Conservation (phyloP, 2,113 vertebrate genomes). For the Copsychus sechellarum region DNA sequence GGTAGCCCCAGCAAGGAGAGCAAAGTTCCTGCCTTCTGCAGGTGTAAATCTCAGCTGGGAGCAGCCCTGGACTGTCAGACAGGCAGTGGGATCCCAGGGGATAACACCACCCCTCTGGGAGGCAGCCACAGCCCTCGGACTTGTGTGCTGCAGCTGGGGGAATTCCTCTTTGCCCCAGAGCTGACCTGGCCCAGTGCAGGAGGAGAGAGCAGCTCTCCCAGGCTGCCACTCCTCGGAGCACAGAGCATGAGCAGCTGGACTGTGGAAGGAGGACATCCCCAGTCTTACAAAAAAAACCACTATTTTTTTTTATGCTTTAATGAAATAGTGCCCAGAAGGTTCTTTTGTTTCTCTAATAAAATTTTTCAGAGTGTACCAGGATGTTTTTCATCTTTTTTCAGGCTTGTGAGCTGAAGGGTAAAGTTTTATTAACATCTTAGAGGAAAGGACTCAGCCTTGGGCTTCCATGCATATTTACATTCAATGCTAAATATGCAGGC, state of each 20-base stretch:
- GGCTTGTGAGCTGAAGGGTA: background rate
- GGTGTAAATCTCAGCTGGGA: background rate
- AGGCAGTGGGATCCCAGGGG: background rate
- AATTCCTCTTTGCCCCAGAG: background rate
- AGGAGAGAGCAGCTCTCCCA: background rate
- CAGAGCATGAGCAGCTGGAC: background rate
- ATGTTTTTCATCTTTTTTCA: background rate
- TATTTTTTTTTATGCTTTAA: background rate
- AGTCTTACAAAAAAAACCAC: background rate
- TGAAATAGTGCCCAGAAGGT: background rate
- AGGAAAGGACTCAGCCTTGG: background rate
- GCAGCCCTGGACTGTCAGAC: background rate
- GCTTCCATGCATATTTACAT: slow-evolving; percentile 5
- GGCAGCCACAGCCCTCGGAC: background rate
- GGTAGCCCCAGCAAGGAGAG: background rate
- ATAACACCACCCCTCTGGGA: background rate
- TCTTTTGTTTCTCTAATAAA: background rate
- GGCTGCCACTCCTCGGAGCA: accelerated
- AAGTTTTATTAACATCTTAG: background rate
- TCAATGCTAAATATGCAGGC: background rate
- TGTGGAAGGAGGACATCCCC: background rate
- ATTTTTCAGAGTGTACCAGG: background rate
- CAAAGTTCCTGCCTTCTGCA: background rate
- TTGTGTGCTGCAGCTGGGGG: background rate
- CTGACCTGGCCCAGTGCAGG: background rate